Evolutionary conservation across 2,888 invertebrate species (phyloP), one percentile per base, ranked within the genome.

Genomic region (Melieria picta): DNA sequence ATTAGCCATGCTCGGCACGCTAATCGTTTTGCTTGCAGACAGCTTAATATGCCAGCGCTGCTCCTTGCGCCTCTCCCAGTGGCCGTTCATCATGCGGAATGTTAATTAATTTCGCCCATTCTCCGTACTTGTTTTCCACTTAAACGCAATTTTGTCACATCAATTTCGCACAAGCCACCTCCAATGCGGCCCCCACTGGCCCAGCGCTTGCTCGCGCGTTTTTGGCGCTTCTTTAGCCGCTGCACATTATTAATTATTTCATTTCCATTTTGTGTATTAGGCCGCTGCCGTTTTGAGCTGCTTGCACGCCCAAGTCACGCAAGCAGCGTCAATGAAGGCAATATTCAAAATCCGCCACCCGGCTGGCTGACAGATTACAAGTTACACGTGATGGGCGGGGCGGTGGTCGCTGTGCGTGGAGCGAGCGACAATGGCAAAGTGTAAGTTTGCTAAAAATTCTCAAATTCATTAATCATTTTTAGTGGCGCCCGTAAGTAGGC

Each of bases 391-490:
- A 60, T 16, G 43, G n/a, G 30, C 9, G 45, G 60, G 11, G 58
- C 43, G 43, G 2, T 7, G 10, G 58, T 3, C 16, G 58, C 10
- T 13, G 13, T 52, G 42, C 11, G n/a, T 42, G 48, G 60, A 47
- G 52, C 45, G 13, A 46, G 75, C 72, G 79, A 79, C 80, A 79
- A 79, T 77, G 76, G 74, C 75, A 78, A 55, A 56, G 67, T 67
- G 67, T 61, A 64, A 70, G 72, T 70, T 67, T 72, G 74, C 45
- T 58, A 65, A 72, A 57, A 71, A 73, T 72, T 67, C 77, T 77
- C 73, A 75, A 75, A 72, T 75, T 79, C 83, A 82, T 82, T 82
- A 82, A 83, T 82, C 82, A 82, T 82, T 82, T 82, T 81, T 79
- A 81, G 81, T 80, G 80, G 77, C 77, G 74, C 77, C 79, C 80